Percentiles rank a stretch among this genome's conserved stretches.
Conservation (phyloP, 2,888 invertebrate genomes). For the Heliconius hortense region DNA sequence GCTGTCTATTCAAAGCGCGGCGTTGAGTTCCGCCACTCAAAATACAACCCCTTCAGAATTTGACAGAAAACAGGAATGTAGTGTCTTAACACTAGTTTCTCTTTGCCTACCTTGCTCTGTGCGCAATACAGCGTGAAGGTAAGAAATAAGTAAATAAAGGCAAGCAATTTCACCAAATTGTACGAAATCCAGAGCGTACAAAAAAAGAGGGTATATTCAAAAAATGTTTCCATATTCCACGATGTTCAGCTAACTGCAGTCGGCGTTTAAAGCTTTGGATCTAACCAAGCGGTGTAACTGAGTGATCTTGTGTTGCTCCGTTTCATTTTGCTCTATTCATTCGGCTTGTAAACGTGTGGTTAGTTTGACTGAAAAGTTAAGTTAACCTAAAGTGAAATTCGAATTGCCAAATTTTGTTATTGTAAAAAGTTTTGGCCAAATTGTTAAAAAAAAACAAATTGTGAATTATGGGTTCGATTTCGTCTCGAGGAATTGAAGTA, state of each 20-base stretch:
- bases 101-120: no score
- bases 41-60: no score
- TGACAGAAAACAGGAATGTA: no score
- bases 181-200: slow-evolving; percentile 1
- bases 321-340: neutral
- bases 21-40: no score
- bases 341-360: neutral
- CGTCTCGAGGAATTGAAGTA: no score
- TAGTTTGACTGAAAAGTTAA: neutral
- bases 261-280: slow-evolving; percentile 15
- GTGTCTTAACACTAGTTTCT: no score
- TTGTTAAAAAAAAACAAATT: no score
- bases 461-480: no score
- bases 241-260: slow-evolving; percentile 12
- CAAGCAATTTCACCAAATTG: neutral
- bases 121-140: no score
- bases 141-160: neutral
- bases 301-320: slow-evolving; percentile 17
- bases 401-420: neutral
- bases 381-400: neutral
- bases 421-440: neutral
- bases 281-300: slow-evolving; percentile 12
- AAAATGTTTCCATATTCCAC: slow-evolving; percentile 11
- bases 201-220: slow-evolving; percentile 18
- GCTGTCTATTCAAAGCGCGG: no score